These are phyloP conservation scores for Pristionchus entomophagus DNA, from an alignment of 2,888 invertebrate species.

Conservation along the genomic window DNA sequence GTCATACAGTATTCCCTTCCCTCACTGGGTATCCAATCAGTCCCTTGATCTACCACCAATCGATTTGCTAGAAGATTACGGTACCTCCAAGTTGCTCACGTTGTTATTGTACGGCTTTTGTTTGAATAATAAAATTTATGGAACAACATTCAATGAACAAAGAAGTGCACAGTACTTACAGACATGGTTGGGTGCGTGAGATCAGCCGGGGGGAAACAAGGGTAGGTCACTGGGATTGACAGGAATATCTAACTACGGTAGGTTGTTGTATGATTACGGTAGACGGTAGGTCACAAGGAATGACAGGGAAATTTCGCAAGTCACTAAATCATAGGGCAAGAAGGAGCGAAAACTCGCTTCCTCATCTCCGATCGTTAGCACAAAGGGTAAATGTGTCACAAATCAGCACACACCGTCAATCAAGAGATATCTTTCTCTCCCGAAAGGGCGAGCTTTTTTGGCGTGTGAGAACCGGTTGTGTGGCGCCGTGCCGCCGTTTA, in stretches of 20 bases:
- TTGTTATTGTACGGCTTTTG: not conserved
- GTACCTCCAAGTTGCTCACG: not conserved
- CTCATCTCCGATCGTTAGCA: too few relatives aligned
- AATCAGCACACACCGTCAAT: not conserved
- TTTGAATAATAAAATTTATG: not conserved
- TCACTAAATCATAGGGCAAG: not conserved
- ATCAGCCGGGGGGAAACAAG: not conserved
- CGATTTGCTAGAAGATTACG: too few relatives aligned
- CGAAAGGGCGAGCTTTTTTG: not conserved
- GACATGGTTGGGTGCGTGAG: not conserved
- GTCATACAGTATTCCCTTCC: too few relatives aligned
- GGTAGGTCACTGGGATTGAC: not conserved
- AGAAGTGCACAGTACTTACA: conserved; percentile 13
- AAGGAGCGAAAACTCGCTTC: not conserved
- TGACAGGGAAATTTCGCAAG: not conserved
- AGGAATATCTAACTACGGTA: too few relatives aligned
- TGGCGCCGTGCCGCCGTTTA: not conserved
- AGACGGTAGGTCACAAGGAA: too few relatives aligned
- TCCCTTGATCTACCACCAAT: too few relatives aligned
- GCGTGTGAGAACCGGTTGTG: not conserved
- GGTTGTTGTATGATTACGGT: too few relatives aligned
- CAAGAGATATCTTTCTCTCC: not conserved
- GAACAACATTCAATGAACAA: not conserved
- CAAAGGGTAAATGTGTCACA: not conserved
- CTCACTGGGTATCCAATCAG: too few relatives aligned